phyloP scores from a whole-genome alignment of 37 sponge, comb jelly and placozoan species.

The Spongilla lacustris region DNA sequence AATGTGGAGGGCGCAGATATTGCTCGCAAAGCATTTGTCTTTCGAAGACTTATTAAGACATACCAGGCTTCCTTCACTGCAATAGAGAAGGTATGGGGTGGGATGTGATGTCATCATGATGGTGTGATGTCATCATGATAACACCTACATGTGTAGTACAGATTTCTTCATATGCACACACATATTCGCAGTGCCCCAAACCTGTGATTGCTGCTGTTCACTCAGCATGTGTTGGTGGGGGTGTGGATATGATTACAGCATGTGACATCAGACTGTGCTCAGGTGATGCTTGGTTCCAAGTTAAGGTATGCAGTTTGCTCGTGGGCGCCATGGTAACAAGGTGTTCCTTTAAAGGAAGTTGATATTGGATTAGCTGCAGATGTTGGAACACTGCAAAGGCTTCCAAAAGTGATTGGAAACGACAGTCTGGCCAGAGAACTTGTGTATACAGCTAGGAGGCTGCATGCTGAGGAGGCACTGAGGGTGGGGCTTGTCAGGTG shows the following conservation, averaged over 20 bases:
- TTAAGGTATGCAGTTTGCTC: constrained; percentile 64
- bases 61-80: constrained; percentile 83
- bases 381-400: constrained; percentile 94
- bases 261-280: constrained; percentile 85
- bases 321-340: neutral
- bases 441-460: constrained; percentile 78
- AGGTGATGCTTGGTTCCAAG: constrained; percentile 82
- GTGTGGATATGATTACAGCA: constrained; percentile 88
- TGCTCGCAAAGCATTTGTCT: constrained; percentile 58
- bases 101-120: neutral
- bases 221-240: constrained; percentile 93
- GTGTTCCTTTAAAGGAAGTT: constrained; percentile 63
- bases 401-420: constrained; percentile 91
- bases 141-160: neutral
- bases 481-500: constrained; percentile 80
- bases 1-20: constrained; percentile 19
- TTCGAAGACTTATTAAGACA: constrained; percentile 23
- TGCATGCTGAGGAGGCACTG: constrained; percentile 73
- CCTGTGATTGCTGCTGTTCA: constrained; percentile 95
- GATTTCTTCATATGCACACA: too few species aligned
- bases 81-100: neutral
- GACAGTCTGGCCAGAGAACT: constrained; percentile 77
- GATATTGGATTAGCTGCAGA: constrained; percentile 95
- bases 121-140: neutral
- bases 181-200: constrained; percentile 85